phyloP scores from a whole-genome alignment of 64 coral and sea anemone species.

The Cladopsammia gracilis region DNA sequence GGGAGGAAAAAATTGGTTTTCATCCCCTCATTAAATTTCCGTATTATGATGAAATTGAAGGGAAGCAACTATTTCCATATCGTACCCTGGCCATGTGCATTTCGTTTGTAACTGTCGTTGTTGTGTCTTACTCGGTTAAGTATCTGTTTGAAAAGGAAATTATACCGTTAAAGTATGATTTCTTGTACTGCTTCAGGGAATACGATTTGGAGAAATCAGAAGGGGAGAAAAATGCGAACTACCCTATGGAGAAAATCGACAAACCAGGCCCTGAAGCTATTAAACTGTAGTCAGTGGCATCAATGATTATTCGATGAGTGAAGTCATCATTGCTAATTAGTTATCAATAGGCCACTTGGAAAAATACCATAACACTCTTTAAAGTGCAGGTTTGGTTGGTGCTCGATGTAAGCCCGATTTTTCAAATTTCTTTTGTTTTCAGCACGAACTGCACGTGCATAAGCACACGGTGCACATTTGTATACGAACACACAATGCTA shows the following conservation, averaged over 20 bases:
- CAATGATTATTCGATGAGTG: no score
- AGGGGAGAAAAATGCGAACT: background rate
- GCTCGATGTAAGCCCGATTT: no score
- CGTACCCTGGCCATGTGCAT: conserved; percentile 82
- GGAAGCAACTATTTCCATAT: conserved; percentile 84
- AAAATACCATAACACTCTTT: no score
- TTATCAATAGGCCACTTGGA: no score
- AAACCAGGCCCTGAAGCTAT: no score
- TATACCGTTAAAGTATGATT: conserved; percentile 61
- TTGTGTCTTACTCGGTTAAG: conserved; percentile 64
- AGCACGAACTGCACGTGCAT: no score
- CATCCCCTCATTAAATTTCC: conserved; percentile 83
- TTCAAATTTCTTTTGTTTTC: no score
- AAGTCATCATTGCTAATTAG: no score
- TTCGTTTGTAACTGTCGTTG: conserved; percentile 64
- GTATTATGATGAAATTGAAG: conserved; percentile 68
- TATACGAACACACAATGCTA: no score
- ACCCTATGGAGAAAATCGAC: background rate
- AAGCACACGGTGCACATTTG: no score
- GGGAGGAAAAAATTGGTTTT: conserved; percentile 75
- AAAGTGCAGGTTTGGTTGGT: no score
- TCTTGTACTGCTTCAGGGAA: conserved; percentile 51
- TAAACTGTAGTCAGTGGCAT: no score
- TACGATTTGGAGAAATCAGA: background rate
- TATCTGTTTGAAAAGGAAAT: conserved; percentile 71